A percentile compares a stretch with the other conserved stretches of the same genome.
Evolutionary conservation across 2,888 invertebrate genomes (phyloP).

Genomic region (Trissolcus japonicus): DNA sequence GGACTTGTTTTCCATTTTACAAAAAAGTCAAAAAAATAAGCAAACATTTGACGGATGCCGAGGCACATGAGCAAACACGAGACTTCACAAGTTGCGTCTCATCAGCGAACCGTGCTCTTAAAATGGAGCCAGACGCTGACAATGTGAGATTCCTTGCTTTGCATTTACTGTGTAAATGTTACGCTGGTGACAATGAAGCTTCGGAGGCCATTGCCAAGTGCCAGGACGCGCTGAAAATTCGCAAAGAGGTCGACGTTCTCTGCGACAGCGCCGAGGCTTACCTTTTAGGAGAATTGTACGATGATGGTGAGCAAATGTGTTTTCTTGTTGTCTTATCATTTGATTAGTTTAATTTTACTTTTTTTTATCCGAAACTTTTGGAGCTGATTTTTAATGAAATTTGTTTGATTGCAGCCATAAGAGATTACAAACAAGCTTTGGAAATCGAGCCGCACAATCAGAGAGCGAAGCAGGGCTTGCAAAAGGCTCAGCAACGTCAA

Average conservation of each 20-base stretch:
- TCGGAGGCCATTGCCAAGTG: constrained; percentile 87
- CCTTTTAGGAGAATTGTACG: constrained; percentile 91
- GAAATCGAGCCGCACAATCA: constrained; percentile 87
- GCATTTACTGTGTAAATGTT: constrained; percentile 89
- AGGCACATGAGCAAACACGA: constrained; percentile 79
- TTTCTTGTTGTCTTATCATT: not conserved
- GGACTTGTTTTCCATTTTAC: constrained; percentile 96
- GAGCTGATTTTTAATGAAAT: not conserved
- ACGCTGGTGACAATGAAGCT: constrained; percentile 83
- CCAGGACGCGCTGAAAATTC: constrained; percentile 85
- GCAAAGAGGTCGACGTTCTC: constrained; percentile 85
- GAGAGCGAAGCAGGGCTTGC: constrained; percentile 92
- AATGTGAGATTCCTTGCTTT: constrained; percentile 86
- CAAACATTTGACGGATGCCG: constrained; percentile 84
- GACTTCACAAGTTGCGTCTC: constrained; percentile 83
- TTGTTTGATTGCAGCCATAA: constrained; percentile 82
- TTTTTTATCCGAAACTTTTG: too few species aligned
- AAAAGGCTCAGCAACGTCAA: constrained; percentile 92
- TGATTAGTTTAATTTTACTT: too few species aligned
- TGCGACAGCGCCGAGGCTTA: constrained; percentile 96
- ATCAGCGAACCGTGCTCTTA: constrained; percentile 82
- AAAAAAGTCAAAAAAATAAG: constrained; percentile 96
- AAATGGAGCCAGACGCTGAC: constrained; percentile 83
- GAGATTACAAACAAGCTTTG: constrained; percentile 90
- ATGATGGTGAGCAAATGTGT: constrained; percentile 82